Evolutionary conservation across 2,113 vertebrate genomes (phyloP).

Genomic region (Cichladusa arquata): DNA sequence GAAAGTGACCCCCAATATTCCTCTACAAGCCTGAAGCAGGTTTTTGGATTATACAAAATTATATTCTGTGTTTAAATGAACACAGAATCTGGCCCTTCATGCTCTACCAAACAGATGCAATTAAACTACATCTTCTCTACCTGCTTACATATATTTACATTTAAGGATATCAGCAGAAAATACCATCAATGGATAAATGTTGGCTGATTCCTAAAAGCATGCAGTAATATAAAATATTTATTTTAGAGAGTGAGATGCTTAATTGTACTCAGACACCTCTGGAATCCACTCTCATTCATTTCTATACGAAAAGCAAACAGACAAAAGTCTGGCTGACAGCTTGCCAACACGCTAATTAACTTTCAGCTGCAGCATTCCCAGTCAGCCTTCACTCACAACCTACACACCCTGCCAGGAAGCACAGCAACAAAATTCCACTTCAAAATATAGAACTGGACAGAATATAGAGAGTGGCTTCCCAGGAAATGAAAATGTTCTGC

Average conservation of each 20-base stretch:
- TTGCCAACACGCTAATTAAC: conserved; percentile 72
- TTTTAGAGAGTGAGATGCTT: conserved; percentile 57
- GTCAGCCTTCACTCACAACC: conserved; percentile 18
- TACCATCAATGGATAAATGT: conserved; percentile 16
- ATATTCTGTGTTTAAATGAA: background rate
- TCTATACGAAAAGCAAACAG: conserved; percentile 56
- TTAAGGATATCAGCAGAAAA: conserved; percentile 52
- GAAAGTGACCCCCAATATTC: background rate
- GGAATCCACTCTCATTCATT: conserved; percentile 68
- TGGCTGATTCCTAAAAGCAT: conserved; percentile 50
- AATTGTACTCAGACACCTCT: conserved; percentile 67
- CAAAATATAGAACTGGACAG: conserved; percentile 20
- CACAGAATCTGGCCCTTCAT: background rate
- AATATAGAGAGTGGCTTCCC: background rate
- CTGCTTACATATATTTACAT: conserved; percentile 18
- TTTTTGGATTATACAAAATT: background rate
- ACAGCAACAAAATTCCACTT: conserved; percentile 21
- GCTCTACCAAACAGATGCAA: background rate
- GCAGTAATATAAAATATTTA: conserved; percentile 58
- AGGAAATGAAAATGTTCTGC: background rate
- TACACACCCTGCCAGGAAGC: conserved; percentile 44
- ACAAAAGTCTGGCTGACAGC: conserved; percentile 64
- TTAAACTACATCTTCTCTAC: background rate
- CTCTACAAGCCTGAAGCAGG: background rate
- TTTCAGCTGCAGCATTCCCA: conserved; percentile 62